Evolutionary conservation across 2,797 vertebrate genomes (phyloP).

Genomic region (Spinus olivaceus): DNA sequence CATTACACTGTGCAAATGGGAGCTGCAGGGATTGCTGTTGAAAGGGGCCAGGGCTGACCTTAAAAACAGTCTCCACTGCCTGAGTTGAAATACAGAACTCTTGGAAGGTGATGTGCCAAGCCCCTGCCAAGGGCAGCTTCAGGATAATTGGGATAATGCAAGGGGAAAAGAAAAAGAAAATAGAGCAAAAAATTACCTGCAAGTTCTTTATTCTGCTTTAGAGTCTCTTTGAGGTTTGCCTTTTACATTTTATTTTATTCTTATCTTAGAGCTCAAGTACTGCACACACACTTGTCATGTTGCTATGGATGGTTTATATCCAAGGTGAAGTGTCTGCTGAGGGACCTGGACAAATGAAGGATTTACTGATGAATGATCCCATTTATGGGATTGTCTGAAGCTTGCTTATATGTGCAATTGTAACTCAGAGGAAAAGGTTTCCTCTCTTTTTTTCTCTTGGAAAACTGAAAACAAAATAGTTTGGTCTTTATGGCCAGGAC

Average conservation of each 20-base stretch:
- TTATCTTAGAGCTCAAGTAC: slow-evolving; percentile 33
- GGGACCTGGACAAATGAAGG: neutral
- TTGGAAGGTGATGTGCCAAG: slow-evolving; percentile 34
- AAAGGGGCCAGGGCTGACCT: neutral
- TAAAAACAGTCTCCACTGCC: slow-evolving; percentile 24
- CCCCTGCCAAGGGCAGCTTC: neutral
- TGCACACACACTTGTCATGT: neutral
- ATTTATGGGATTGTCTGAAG: neutral
- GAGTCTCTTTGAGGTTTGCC: slow-evolving; percentile 40
- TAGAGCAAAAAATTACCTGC: neutral
- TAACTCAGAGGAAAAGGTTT: neutral
- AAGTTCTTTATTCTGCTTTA: slow-evolving; percentile 43
- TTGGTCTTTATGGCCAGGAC: neutral
- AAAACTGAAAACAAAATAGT: neutral
- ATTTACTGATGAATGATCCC: neutral
- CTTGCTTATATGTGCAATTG: neutral
- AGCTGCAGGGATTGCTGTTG: slow-evolving; percentile 34
- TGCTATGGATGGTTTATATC: neutral
- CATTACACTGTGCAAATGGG: slow-evolving; percentile 23
- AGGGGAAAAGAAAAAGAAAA: neutral
- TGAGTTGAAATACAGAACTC: slow-evolving; percentile 42
- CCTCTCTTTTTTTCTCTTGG: neutral
- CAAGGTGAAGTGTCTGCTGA: slow-evolving; percentile 25
- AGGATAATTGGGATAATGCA: neutral
- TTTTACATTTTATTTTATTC: slow-evolving; percentile 33